Conservation (phyloP, 2,888 invertebrate genomes). For the Rhingia rostrata region DNA sequence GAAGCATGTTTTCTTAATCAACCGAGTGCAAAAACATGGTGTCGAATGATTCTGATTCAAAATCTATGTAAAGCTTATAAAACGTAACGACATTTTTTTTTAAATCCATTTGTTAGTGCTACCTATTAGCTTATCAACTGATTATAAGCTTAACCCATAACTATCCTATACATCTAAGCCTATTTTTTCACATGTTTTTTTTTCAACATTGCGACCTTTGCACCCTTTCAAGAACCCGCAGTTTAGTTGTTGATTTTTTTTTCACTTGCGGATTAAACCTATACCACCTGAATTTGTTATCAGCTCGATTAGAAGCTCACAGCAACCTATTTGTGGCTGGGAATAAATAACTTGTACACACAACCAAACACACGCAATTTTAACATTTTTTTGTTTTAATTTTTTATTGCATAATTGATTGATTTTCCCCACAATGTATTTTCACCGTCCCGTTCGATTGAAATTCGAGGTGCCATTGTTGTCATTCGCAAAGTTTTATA, state of each 20-base stretch:
- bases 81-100: too few relatives aligned
- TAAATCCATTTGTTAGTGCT: too few relatives aligned
- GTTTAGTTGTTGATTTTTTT: not conserved
- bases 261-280: conserved; percentile 4
- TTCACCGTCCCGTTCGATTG: not conserved
- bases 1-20: too few relatives aligned
- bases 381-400: too few relatives aligned
- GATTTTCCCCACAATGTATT: conserved; percentile 1
- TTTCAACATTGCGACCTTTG: not conserved
- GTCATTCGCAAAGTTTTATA: not conserved
- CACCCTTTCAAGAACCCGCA: not conserved
- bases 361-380: not conserved
- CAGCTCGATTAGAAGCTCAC: conserved; percentile 28
- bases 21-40: too few relatives aligned
- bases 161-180: too few relatives aligned
- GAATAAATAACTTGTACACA: conserved; percentile 6
- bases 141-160: too few relatives aligned
- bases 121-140: too few relatives aligned
- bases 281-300: conserved; percentile 26
- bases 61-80: too few relatives aligned
- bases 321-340: conserved; percentile 5
- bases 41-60: too few relatives aligned
- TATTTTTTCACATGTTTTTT: too few relatives aligned
- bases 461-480: conserved; percentile 14
- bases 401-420: conserved; percentile 28